Percentiles rank a stretch among this genome's conserved stretches.
These are phyloP conservation scores for Olivierus martensii DNA, from an alignment of 1,140 invertebrate genomes.

Conservation along the genomic window DNA sequence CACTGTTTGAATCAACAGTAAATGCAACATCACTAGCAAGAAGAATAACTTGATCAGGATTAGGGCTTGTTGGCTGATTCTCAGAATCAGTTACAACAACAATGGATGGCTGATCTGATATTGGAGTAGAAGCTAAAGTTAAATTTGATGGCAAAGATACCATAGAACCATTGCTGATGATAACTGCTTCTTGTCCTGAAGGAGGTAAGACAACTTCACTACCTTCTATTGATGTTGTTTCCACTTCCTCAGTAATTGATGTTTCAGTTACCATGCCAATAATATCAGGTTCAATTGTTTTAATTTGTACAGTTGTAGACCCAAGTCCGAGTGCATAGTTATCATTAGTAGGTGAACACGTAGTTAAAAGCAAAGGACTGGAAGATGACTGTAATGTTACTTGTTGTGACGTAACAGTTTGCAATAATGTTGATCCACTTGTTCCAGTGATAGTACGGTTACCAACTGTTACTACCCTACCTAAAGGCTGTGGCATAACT, in stretches of 20 bases:
- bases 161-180: no score
- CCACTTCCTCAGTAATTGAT: no score
- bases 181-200: no score
- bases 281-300: no score
- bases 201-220: no score
- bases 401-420: slow-evolving; percentile 2
- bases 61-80: background rate
- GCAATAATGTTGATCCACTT: background rate
- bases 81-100: background rate
- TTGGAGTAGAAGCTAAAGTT: background rate
- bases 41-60: background rate
- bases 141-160: background rate
- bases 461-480: background rate
- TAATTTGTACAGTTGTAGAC: no score
- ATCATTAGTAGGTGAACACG: slow-evolving; percentile 5
- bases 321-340: no score
- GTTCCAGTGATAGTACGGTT: background rate
- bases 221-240: no score
- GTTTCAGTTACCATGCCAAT: no score
- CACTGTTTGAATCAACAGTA: background rate
- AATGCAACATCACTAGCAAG: background rate
- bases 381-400: background rate
- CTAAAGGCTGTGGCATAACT: background rate
- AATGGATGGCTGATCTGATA: background rate
- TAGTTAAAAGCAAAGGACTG: slow-evolving; percentile 10